Evolutionary conservation across 2,113 vertebrate genomes (phyloP), one percentile per base, ranked within the genome.

Genomic region (Chionis minor): DNA sequence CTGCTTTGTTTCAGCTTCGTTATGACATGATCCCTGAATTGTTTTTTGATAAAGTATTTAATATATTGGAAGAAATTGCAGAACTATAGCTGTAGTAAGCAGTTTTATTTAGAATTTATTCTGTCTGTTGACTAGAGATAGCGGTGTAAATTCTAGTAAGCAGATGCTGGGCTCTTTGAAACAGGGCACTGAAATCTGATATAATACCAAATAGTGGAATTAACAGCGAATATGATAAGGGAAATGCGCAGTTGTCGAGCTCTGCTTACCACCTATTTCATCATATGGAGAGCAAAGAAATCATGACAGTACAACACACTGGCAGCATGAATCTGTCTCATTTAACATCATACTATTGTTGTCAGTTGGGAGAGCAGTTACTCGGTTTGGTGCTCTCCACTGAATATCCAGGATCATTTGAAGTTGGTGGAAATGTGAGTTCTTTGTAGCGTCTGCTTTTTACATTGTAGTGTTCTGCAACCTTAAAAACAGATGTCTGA

Each of bases 401-500:
- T 96, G 85, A 94, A 94, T 92, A 90, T 66, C 66, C 85, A 94
- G 88, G 93, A 92, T 61, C 91, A 90, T 95, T 95, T 95, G 91
- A 97, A 96, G 87, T 94, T 87, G 92, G 77, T 95, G 92, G 96
- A 97, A 96, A 94, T 75, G 67, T 59, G 85, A 97, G 88, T 80
- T 79, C 90, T 95, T 94, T 87, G 73, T 85, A 90, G 92, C 23
- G 32, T 96, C 96, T 98, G 97, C 85, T 97, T 98, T 97, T 96
- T 96, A 92, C 96, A 95, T 97, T 80, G 72, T 52, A 86, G 69
- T 93, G 77, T 88, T 98, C 95, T 86, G 74, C 96, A 97, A 97
- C 96, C 96, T 94, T 92, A 97, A 97, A 98, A 98, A 96, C 98
- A 98, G 98, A 98, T 97, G 98, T 98, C 95, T 95, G 74, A 95